Evolutionary conservation across 2,888 invertebrate species (phyloP).

Genomic region (Saturnia pavonia): DNA sequence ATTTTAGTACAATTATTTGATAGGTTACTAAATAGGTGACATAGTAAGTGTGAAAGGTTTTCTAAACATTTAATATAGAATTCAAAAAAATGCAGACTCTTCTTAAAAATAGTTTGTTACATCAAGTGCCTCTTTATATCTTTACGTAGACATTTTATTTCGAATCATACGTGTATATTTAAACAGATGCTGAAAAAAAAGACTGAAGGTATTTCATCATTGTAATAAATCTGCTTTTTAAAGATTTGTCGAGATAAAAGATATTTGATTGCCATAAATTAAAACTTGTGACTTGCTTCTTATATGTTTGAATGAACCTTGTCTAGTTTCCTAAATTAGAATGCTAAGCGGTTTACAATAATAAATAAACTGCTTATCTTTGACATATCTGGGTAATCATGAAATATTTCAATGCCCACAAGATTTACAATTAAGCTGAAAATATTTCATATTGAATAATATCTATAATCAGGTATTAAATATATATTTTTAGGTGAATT

Average conservation of each 20-base stretch:
- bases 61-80: constrained; percentile 27
- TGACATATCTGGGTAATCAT: neutral
- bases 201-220: constrained; percentile 3
- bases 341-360: neutral
- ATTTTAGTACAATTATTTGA: constrained; percentile 79
- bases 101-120: constrained; percentile 16
- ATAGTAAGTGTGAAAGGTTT: constrained; percentile 59
- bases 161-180: neutral
- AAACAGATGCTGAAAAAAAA: constrained; percentile 3
- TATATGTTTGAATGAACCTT: neutral
- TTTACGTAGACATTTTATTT: constrained; percentile 7
- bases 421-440: neutral
- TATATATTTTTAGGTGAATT: neutral
- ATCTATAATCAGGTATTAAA: constrained; percentile 5
- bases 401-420: neutral
- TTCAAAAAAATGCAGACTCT: constrained; percentile 21
- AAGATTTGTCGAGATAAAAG: neutral
- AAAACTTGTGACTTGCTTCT: neutral
- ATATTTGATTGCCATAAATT: neutral
- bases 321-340: neutral
- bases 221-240: neutral
- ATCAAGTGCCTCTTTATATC: constrained; percentile 12
- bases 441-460: neutral
- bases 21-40: constrained; percentile 66
- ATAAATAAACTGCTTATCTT: neutral